Evolutionary conservation across 2,888 invertebrate species (phyloP), one percentile per base, ranked within the genome.

Genomic region (Bellardia pandia): DNA sequence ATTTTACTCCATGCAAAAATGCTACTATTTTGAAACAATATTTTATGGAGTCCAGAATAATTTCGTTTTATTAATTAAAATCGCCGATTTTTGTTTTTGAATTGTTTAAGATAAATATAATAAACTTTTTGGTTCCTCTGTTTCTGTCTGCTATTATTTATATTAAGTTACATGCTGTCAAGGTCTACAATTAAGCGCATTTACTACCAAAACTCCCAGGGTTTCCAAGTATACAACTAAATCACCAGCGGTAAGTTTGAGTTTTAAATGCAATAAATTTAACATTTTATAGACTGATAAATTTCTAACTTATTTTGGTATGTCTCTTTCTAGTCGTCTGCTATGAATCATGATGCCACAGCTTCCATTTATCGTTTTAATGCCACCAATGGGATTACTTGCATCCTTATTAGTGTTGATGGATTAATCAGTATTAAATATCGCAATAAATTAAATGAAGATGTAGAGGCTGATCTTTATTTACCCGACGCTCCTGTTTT

Each of bases 401-500:
- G 97, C 91, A 97, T 97, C 89, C 94, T 97, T 42, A 94, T 97
- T 89, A 93, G 92, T 86, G 93, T 93, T 45, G 97, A 97, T 92
- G 97, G 96, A 0, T 93, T 97, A 6, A 95, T 97, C 56, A 95
- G 95, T 88, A 96, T 96, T 90, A 95, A 95, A 58, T 97, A 96
- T 93, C 95, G 95, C 72, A 96, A 96, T 83, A 96, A 95, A 90
- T 94, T 96, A 6, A 96, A 96, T 75, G 96, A 96, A 89, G 94
- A 94, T 89, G 92, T 93, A 88, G 96, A 96, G 91, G 96, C 96
- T 0, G 96, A 96, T 91, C 95, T 96, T 0, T 97, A 96, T 90
- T 95, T 98, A 62, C 97, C 97, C 0, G 96, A 96, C 89, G 95
- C 96, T 89, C 96, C 96, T 0, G 94, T 95, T 71, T 95, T 97